Evolutionary conservation across 2,797 vertebrate genomes (phyloP).

Genomic region (Schizopygopsis malacanthus): DNA sequence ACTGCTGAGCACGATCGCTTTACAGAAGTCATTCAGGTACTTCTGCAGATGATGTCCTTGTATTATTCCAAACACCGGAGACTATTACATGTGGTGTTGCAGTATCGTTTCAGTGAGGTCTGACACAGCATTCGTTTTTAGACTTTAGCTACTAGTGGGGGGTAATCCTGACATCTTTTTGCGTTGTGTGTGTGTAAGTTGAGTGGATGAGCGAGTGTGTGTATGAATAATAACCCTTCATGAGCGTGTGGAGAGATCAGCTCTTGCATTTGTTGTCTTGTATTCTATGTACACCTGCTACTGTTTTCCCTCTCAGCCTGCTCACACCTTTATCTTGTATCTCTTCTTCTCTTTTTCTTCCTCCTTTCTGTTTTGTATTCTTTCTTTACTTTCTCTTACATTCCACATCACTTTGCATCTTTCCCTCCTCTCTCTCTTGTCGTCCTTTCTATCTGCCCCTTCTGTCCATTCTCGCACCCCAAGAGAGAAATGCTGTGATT

Average conservation of each 20-base stretch:
- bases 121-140: not conserved
- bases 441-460: conserved; percentile 69
- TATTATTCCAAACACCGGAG: not conserved
- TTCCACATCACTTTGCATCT: conserved; percentile 31
- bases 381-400: conserved; percentile 70
- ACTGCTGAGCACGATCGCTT: not conserved
- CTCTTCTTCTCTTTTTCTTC: conserved; percentile 77
- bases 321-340: conserved; percentile 77
- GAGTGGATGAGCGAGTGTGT: conserved; percentile 30
- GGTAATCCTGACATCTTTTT: not conserved
- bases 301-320: conserved; percentile 74
- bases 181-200: not conserved
- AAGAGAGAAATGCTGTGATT: conserved; percentile 91
- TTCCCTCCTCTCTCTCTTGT: conserved; percentile 74
- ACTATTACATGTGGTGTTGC: not conserved
- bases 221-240: conserved; percentile 19
- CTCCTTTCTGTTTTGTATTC: conserved; percentile 67
- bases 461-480: conserved; percentile 62
- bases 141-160: not conserved
- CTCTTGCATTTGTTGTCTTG: conserved; percentile 66
- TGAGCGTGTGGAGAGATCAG: not conserved
- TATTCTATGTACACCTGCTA: conserved; percentile 72
- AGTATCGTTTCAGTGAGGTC: not conserved
- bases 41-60: not conserved
- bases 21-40: not conserved